Evolutionary conservation across 1,140 invertebrate species (phyloP), one percentile per base, ranked within the genome.

Genomic region (Ooceraea biroi): DNA sequence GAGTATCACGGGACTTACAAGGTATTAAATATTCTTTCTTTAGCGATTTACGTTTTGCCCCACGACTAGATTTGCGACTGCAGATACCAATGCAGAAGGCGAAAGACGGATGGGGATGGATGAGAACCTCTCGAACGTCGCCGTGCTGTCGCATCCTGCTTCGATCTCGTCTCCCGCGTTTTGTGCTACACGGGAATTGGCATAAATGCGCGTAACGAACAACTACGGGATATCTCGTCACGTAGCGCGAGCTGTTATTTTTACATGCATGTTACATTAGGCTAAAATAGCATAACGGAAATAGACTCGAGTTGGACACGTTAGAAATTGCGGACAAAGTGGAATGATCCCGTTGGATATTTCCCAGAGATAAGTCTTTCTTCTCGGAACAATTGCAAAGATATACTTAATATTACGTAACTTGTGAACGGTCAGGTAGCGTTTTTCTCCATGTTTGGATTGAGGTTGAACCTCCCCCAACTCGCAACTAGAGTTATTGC

Each of bases 1-100:
- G 89, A 89, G 60, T 91, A 88, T 71, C 88, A 85, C 48, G 91
- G 90, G 65, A 90, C 85, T 25, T 92, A 92, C 22, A 92, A 91
- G 91, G 87, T 88, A 7, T n/a, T 3, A 22, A 12, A 10, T 46
- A n/a, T 55, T 27, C 4, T 10, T 25, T 74, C 27, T 25, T 25
- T 72, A 25, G 14, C 1, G 10, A 60, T 22, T 30, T n/a, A 14
- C 7, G 11, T 48, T 61, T 63, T 22, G 8, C 22, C 36, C 52
- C 22, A 11, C 17, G 27, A 12, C 27, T 22, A 5, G 36, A 36
- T 36, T 3, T 36, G 36, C 36, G 36, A 36, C 2, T 36, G 36
- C 36, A 36, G 36, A n/a, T n/a, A n/a, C n/a, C 36, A 7, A 7
- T 36, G 36, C 36, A 7, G 36, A n/a, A n/a, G n/a, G n/a, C n/a